Percentiles rank a stretch among this genome's conserved stretches.
These are phyloP conservation scores for Crypturellus undulatus DNA, from an alignment of 2,113 vertebrate species.

Conservation along the genomic window DNA sequence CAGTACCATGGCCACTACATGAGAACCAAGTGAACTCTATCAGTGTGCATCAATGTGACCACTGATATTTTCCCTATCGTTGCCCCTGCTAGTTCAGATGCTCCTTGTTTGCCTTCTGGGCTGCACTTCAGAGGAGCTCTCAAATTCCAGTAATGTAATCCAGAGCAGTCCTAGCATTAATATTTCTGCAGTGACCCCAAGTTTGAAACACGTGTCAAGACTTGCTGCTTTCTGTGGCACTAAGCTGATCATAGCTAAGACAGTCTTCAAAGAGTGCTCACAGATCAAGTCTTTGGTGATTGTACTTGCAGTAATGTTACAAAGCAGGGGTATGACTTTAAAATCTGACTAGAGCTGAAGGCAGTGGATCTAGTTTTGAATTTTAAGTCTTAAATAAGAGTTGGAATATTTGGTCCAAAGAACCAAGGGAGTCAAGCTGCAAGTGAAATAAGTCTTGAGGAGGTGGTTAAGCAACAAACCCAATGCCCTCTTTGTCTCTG, in stretches of 20 bases:
- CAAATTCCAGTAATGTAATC: background rate
- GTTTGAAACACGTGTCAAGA: background rate
- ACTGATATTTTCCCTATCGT: accelerated
- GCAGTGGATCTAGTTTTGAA: background rate
- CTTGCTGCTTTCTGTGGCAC: accelerated
- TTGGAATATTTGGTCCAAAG: background rate
- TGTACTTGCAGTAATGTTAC: background rate
- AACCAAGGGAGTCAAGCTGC: background rate
- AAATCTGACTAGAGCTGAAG: background rate
- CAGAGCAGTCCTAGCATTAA: background rate
- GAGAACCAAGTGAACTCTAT: background rate
- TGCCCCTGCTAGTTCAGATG: accelerated
- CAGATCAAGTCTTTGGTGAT: background rate
- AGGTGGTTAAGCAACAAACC: background rate
- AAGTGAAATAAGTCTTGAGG: background rate
- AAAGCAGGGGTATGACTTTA: background rate
- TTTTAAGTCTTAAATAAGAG: background rate
- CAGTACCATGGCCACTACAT: background rate
- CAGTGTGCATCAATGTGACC: accelerated
- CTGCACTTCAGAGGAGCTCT: background rate
- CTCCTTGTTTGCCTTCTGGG: background rate
- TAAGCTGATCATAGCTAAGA: background rate
- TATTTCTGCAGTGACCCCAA: accelerated
- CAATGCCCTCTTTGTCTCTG: background rate
- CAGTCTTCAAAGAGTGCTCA: background rate